A percentile compares a stretch with the other conserved stretches of the same genome.
Evolutionary conservation across 2,797 vertebrate genomes (phyloP).

Genomic region (Crypturellus tataupa): DNA sequence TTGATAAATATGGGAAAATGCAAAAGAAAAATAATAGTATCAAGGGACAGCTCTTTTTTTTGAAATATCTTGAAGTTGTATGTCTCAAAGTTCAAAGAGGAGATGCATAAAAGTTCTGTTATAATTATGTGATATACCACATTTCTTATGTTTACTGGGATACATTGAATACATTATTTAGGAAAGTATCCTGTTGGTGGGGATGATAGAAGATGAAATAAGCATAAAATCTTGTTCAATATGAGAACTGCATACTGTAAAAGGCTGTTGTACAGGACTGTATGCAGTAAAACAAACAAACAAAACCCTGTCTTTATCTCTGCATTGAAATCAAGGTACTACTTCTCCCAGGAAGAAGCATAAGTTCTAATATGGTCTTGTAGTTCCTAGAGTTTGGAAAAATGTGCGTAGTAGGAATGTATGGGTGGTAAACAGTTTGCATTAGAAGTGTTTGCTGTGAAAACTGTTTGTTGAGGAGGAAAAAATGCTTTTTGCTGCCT

Average conservation of each 20-base stretch:
- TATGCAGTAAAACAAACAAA: neutral
- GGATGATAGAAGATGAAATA: neutral
- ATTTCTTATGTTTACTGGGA: neutral
- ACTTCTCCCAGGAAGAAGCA: neutral
- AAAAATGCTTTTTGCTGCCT: neutral
- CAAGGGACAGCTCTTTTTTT: neutral
- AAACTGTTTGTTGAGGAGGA: neutral
- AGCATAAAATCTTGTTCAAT: neutral
- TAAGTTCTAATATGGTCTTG: neutral
- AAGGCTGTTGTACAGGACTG: accelerated
- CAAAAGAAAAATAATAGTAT: neutral
- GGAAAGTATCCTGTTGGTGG: neutral
- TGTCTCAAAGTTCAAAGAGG: neutral
- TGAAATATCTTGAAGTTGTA: neutral
- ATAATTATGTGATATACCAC: neutral
- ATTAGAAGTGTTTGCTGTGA: neutral
- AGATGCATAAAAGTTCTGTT: neutral
- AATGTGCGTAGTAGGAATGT: neutral
- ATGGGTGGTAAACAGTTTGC: neutral
- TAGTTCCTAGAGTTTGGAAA: neutral
- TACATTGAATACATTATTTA: neutral
- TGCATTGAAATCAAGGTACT: neutral
- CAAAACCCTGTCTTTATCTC: neutral
- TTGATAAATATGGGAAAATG: neutral
- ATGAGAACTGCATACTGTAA: neutral